These are phyloP conservation scores for Squalus acanthias DNA, from an alignment of 2,797 vertebrate species.

Conservation along the genomic window DNA sequence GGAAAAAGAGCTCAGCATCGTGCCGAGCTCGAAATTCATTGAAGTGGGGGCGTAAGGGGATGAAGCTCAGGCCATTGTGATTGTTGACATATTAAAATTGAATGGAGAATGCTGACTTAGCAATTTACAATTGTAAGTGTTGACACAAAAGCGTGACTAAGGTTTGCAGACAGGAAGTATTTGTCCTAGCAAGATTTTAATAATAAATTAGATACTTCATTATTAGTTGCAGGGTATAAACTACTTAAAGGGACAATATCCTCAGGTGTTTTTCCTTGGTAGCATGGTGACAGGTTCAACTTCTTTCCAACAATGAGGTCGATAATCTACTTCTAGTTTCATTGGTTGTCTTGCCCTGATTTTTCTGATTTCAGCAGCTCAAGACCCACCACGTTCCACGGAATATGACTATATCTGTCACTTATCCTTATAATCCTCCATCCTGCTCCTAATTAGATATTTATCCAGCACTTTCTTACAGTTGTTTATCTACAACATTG, in stretches of 20 bases:
- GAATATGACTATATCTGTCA: not conserved
- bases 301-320: not conserved
- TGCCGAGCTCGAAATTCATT: no score
- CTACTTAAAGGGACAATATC: not conserved
- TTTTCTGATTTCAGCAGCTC: not conserved
- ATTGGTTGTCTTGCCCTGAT: not conserved
- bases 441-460: not conserved
- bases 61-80: no score
- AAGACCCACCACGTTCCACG: not conserved
- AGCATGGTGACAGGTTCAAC: not conserved
- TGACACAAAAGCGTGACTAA: not conserved
- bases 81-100: not conserved
- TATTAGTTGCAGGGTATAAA: not conserved
- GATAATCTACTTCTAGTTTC: not conserved
- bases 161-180: not conserved
- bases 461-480: not conserved
- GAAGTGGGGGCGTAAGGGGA: no score
- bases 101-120: not conserved
- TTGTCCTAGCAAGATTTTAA: not conserved
- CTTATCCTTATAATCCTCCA: not conserved
- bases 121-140: not conserved
- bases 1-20: no score
- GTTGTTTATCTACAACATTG: not conserved
- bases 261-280: not conserved
- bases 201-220: not conserved